Percentiles rank a stretch among this genome's conserved stretches.
Conservation (phyloP, 2,113 vertebrate genomes). For the Heliornis fulica region DNA sequence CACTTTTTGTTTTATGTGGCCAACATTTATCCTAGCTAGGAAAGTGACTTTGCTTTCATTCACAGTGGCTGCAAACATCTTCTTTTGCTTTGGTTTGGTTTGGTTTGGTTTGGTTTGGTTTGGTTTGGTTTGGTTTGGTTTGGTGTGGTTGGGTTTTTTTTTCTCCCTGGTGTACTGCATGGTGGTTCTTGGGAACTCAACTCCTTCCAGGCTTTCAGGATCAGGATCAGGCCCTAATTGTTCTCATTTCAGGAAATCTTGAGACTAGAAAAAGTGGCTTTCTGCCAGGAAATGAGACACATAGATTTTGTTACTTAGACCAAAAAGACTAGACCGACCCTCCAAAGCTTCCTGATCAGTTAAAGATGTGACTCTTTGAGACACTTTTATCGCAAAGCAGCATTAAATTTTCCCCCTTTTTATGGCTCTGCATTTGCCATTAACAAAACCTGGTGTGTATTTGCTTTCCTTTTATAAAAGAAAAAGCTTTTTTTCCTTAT, state of each 20-base stretch:
- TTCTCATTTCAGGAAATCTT: background rate
- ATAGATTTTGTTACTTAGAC: background rate
- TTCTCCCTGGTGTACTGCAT: background rate
- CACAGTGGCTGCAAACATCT: background rate
- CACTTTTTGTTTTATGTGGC: background rate
- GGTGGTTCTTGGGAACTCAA: background rate
- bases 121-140: too few species aligned
- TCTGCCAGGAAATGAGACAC: background rate
- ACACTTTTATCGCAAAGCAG: background rate
- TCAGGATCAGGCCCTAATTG: background rate
- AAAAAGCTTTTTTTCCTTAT: background rate
- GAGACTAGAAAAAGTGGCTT: background rate
- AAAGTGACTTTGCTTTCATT: background rate
- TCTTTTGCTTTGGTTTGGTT: too few species aligned
- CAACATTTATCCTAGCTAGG: background rate
- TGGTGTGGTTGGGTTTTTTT: too few species aligned
- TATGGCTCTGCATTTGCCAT: background rate
- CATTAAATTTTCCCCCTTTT: background rate
- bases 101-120: too few species aligned
- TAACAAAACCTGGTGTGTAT: background rate
- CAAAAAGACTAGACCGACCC: background rate
- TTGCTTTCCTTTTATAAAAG: background rate
- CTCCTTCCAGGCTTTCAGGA: background rate
- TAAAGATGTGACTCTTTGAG: slow-evolving; percentile 25
- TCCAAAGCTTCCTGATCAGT: slow-evolving; percentile 21